Evolutionary conservation across 2,797 vertebrate species (phyloP), one percentile per base, ranked within the genome.

Genomic region (Girardinus metallicus): DNA sequence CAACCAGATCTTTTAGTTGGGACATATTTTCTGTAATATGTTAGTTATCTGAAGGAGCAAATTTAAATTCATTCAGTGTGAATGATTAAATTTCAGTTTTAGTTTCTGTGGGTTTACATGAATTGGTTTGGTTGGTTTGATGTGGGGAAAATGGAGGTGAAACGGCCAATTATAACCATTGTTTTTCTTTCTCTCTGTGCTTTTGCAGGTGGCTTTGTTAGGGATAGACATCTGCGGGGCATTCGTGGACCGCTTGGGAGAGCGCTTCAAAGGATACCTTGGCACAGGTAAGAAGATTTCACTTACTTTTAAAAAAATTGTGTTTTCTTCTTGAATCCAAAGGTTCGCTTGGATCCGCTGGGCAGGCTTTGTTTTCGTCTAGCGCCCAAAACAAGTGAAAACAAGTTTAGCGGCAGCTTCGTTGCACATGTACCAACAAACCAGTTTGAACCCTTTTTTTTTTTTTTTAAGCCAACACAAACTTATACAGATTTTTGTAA

Each of bases 161-260:
- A 53, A 39, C 34, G 3, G 26, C 60, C 68, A 0, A 18, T 7
- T 62, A 1, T 89, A 84, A 88, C 83, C 10, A 70, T 36, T 84
- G 26, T 57, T 43, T 87, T 71, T 82, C 12, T 86, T 62, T 82
- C 9, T 4, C 34, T 74, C 23, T 87, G 31, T 83, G 36, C 81
- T 90, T 89, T 89, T 53, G 15, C 91, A 99, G 98, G 97, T 99
- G 86, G 95, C 97, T 0, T 91, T 99, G 81, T 87, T 99, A 95
- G 98, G 98, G 87, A 95, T 99, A 82, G 97, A 99, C 90, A 96
- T 99, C 91, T 94, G 97, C 80, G 95, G 95, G 89, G 97, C 97
- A 26, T 98, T 99, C 89, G 96, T 97, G 36, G 93, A 97, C 84
- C 97, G 97, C 88, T 15, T 99, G 46, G 96, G 95, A 74, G 97